A percentile compares a stretch with the other conserved stretches of the same genome.
Evolutionary conservation across 2,888 invertebrate species (phyloP).

Genomic region (Zaprionus lineosus): DNA sequence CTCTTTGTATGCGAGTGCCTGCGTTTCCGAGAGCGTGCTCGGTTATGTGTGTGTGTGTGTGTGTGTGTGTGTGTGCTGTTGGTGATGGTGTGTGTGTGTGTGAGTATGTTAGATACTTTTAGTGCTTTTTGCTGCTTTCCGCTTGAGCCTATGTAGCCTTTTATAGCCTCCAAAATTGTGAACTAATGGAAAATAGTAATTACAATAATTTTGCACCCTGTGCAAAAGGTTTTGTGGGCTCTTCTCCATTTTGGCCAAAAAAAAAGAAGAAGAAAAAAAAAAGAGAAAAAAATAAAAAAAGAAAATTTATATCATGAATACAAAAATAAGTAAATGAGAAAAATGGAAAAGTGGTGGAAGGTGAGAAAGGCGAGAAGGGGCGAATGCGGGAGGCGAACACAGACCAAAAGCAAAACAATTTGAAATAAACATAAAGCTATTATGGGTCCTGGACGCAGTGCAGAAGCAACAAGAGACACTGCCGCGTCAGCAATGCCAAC

Average conservation of each 20-base stretch:
- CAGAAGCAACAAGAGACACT: background rate
- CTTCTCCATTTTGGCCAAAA: conserved; percentile 25
- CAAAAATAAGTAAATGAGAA: conserved; percentile 10
- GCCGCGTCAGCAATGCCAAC: background rate
- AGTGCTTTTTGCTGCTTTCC: conserved; percentile 12
- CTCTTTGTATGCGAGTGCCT: conserved; percentile 17
- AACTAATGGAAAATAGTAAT: conserved; percentile 76
- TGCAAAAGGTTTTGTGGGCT: conserved; percentile 22
- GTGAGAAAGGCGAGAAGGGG: too few species aligned
- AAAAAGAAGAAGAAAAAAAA: background rate
- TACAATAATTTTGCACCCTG: conserved; percentile 61
- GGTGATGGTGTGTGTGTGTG: conserved; percentile 9
- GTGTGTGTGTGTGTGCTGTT: conserved; percentile 24
- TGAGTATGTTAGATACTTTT: conserved; percentile 19
- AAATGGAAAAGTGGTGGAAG: too few species aligned
- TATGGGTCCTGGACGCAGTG: conserved; percentile 30
- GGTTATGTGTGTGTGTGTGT: conserved; percentile 12
- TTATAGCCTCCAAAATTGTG: conserved; percentile 31
- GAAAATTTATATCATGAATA: too few species aligned
- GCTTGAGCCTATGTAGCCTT: conserved; percentile 6
- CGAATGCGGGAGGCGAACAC: too few species aligned
- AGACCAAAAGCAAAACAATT: conserved; percentile 18
- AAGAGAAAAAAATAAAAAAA: background rate
- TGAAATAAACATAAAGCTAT: conserved; percentile 49
- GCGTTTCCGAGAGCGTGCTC: background rate